phyloP scores from a whole-genome alignment of 2,797 vertebrate species.

The Sarcoramphus papa region DNA sequence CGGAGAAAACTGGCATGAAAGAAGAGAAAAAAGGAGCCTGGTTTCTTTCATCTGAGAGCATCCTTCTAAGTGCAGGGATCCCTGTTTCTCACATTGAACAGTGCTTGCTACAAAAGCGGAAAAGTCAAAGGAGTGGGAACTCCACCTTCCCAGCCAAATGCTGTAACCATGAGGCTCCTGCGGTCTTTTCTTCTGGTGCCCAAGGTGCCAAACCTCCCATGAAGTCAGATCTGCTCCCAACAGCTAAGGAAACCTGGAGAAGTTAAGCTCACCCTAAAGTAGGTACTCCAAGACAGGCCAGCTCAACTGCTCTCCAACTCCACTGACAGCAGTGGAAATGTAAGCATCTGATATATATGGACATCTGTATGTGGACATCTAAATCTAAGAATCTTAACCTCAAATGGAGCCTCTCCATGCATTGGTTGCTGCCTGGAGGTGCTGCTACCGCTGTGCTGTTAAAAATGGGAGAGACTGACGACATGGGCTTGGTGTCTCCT shows the following conservation, averaged over 20 bases:
- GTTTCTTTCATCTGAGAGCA: neutral
- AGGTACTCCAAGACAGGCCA: neutral
- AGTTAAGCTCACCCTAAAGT: neutral
- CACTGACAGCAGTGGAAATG: neutral
- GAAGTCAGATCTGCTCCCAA: neutral
- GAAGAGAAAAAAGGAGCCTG: neutral
- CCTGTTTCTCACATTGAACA: neutral
- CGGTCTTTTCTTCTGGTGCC: neutral
- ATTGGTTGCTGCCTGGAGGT: neutral
- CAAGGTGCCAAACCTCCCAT: neutral
- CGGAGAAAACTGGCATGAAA: neutral
- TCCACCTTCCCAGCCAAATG: neutral
- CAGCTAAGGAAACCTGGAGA: neutral
- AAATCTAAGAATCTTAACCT: neutral
- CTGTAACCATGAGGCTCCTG: neutral
- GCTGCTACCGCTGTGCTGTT: neutral
- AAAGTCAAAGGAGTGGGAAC: neutral
- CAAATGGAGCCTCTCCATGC: neutral
- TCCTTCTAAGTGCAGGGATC: neutral
- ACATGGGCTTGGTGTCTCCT: fast-evolving
- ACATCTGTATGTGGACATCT: fast-evolving
- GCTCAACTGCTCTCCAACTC: neutral
- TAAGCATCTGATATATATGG: neutral
- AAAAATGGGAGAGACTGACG: neutral
- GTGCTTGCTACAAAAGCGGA: neutral